Percentiles rank a stretch among this genome's conserved stretches.
phyloP scores from a whole-genome alignment of 2,888 invertebrate genomes.

The Clusia tigrina region DNA sequence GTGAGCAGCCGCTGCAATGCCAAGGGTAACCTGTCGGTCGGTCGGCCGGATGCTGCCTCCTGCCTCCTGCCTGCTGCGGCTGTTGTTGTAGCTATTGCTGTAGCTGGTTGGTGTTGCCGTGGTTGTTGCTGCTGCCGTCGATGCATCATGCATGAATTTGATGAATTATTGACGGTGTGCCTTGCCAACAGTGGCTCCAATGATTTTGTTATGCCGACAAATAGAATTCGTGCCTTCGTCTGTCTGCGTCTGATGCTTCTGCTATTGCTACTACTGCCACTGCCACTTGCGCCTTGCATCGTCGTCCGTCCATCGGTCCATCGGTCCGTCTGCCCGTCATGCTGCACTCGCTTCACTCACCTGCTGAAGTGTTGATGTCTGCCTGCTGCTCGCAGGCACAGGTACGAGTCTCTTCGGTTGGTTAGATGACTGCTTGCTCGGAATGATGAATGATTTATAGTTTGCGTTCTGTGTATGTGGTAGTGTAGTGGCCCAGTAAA shows the following conservation, averaged over 20 bases:
- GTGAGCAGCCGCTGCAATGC: background rate
- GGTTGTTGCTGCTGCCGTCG: no score
- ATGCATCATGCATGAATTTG: conserved; percentile 8
- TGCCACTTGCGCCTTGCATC: conserved; percentile 34
- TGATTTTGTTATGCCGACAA: conserved; percentile 23
- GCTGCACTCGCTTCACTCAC: no score
- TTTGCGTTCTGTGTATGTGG: background rate
- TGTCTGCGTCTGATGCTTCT: background rate
- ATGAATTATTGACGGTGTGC: conserved; percentile 4
- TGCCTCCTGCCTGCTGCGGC: background rate
- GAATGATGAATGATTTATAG: background rate
- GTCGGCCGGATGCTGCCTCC: background rate
- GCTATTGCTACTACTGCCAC: conserved; percentile 10
- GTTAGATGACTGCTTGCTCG: no score
- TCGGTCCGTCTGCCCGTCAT: conserved; percentile 28
- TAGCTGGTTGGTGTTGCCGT: no score
- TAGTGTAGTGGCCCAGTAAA: background rate
- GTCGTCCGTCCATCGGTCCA: conserved; percentile 29
- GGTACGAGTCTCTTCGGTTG: background rate
- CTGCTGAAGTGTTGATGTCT: conserved; percentile 37
- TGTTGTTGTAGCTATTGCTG: no score
- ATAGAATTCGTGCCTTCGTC: conserved; percentile 7
- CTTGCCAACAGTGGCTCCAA: conserved; percentile 8
- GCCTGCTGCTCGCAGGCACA: conserved; percentile 21
- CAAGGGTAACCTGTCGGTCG: background rate